Percentiles rank a stretch among this genome's conserved stretches.
phyloP scores from a whole-genome alignment of 2,113 vertebrate species.

The Catagonus wagneri region DNA sequence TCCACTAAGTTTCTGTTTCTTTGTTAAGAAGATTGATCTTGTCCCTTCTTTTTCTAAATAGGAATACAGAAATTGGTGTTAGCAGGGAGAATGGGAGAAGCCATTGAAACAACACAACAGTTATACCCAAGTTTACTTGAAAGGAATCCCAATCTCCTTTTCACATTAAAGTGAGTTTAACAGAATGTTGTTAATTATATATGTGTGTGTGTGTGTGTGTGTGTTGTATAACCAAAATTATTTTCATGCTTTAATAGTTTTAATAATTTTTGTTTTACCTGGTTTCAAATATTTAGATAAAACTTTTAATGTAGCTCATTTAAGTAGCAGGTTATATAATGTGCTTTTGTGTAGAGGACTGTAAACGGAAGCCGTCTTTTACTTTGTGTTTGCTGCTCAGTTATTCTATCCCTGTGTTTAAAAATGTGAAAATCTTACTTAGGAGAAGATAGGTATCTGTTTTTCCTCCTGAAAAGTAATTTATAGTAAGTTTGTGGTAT shows the following conservation, averaged over 20 bases:
- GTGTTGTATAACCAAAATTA: conserved; percentile 71
- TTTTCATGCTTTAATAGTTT: conserved; percentile 77
- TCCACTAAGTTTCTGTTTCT: conserved; percentile 19
- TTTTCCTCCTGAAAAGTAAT: neutral
- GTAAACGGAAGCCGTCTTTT: neutral
- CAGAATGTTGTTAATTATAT: conserved; percentile 75
- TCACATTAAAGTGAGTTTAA: conserved; percentile 97
- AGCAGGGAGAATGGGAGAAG: conserved; percentile 99
- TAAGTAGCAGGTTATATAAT: neutral
- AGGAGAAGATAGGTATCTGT: neutral
- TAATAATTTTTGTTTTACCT: conserved; percentile 74
- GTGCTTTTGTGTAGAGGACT: neutral
- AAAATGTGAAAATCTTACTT: conserved; percentile 47
- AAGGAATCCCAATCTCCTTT: conserved; percentile 98
- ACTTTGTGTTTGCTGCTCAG: neutral
- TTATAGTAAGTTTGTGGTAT: neutral
- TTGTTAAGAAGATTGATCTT: conserved; percentile 45
- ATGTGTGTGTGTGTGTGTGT: conserved; percentile 69
- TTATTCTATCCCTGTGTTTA: neutral
- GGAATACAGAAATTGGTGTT: conserved; percentile 99
- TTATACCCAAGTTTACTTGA: conserved; percentile 99
- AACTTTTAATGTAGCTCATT: neutral
- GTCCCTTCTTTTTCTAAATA: conserved; percentile 87
- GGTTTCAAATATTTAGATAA: conserved; percentile 61
- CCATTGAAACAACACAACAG: conserved; percentile 99